These are phyloP conservation scores for Cyclopterus lumpus DNA, from an alignment of 2,797 vertebrate genomes.

Conservation along the genomic window DNA sequence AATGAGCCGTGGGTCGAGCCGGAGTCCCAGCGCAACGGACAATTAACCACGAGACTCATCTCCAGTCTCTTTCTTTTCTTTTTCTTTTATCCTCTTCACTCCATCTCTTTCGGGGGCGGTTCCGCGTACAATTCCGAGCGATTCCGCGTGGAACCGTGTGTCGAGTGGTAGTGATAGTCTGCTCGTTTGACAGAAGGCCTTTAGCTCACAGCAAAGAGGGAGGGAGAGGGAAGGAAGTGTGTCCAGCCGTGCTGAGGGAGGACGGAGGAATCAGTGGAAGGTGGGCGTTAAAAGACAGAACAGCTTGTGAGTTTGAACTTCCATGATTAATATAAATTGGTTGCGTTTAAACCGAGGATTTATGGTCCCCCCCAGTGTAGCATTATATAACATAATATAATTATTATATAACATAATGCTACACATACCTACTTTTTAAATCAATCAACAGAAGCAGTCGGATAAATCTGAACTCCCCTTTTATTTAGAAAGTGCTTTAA, in stretches of 20 bases:
- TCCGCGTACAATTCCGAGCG: conserved; percentile 29
- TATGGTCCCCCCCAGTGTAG: neutral
- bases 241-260: conserved; percentile 2
- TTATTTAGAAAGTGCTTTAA: no score
- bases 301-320: neutral
- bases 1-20: conserved; percentile 70
- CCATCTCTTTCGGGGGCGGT: conserved; percentile 21
- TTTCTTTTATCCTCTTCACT: neutral
- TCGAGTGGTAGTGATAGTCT: conserved; percentile 17
- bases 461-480: no score
- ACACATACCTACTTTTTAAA: neutral
- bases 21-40: conserved; percentile 68
- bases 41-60: conserved; percentile 73
- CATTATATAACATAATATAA: no score
- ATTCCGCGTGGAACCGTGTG: conserved; percentile 32
- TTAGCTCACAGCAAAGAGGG: conserved; percentile 4
- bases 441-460: neutral
- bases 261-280: neutral
- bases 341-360: neutral
- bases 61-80: conserved; percentile 14
- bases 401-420: no score
- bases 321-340: conserved; percentile 1
- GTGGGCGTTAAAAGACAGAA: conserved; percentile 7
- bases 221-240: neutral
- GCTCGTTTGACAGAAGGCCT: conserved; percentile 44